phyloP scores from a whole-genome alignment of 2,113 vertebrate genomes.

The Candoia aspera region DNA sequence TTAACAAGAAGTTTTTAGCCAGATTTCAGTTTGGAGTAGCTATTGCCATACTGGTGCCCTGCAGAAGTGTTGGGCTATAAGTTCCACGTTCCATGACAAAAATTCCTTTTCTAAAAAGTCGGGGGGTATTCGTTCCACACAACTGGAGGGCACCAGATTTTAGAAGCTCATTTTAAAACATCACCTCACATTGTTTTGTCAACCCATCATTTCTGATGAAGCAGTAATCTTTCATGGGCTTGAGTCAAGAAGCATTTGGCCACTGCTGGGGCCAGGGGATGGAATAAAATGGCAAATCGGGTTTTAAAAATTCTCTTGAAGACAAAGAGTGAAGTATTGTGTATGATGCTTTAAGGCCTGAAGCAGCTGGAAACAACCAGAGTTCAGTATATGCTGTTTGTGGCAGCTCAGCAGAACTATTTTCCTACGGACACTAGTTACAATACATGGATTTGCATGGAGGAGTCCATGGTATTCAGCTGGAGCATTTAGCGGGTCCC shows the following conservation, averaged over 20 bases:
- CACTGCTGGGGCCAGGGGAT: accelerated
- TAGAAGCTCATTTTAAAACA: background rate
- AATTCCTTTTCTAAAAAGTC: background rate
- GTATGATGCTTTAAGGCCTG: background rate
- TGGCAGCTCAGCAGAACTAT: conserved; percentile 46
- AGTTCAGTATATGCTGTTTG: background rate
- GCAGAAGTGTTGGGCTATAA: background rate
- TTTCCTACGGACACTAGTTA: conserved; percentile 62
- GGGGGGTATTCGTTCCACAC: background rate
- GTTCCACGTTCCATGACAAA: background rate
- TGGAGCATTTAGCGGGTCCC: conserved; percentile 74
- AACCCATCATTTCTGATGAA: background rate
- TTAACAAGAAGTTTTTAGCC: background rate
- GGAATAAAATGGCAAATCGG: background rate
- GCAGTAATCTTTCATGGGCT: background rate
- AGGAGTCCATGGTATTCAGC: conserved; percentile 27
- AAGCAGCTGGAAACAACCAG: background rate
- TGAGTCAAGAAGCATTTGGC: background rate
- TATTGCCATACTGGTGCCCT: background rate
- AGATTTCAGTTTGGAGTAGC: background rate
- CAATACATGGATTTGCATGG: background rate
- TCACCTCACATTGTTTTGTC: background rate
- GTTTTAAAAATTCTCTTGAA: conserved; percentile 20
- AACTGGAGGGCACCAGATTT: background rate
- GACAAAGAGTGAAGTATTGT: conserved; percentile 22